These are phyloP conservation scores for Oncorhynchus tshawytscha DNA, from an alignment of 2,113 vertebrate species.

Conservation along the genomic window DNA sequence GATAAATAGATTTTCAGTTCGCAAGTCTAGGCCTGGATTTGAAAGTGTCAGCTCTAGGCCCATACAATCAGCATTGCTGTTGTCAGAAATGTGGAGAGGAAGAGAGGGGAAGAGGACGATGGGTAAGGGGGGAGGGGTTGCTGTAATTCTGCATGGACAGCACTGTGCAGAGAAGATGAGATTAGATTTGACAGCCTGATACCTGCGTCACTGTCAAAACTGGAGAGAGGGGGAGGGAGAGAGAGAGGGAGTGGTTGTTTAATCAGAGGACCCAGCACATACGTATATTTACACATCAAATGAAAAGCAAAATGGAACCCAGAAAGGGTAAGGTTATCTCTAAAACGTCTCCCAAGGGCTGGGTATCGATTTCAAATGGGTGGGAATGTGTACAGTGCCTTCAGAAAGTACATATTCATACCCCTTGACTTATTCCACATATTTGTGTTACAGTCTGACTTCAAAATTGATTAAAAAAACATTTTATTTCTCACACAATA, in stretches of 20 bases:
- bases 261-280: constrained; percentile 40
- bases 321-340: background rate
- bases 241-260: constrained; percentile 35
- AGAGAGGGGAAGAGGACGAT: constrained; percentile 17
- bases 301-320: constrained; percentile 36
- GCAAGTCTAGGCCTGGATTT: constrained; percentile 44
- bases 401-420: background rate
- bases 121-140: constrained; percentile 29
- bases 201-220: constrained; percentile 73
- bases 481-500: no score
- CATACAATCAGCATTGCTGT: constrained; percentile 60
- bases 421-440: no score
- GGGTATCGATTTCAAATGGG: constrained; percentile 41
- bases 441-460: no score
- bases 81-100: constrained; percentile 44
- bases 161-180: constrained; percentile 67
- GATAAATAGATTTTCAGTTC: constrained; percentile 7
- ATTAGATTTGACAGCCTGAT: constrained; percentile 75
- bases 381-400: constrained; percentile 3
- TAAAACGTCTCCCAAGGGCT: constrained; percentile 13
- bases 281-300: constrained; percentile 32
- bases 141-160: constrained; percentile 71
- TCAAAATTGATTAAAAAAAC: no score
- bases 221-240: constrained; percentile 13
- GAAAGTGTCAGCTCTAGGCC: constrained; percentile 50